Evolutionary conservation across 2,797 vertebrate genomes (phyloP).

Genomic region (Schizothorax lantsangensis): DNA sequence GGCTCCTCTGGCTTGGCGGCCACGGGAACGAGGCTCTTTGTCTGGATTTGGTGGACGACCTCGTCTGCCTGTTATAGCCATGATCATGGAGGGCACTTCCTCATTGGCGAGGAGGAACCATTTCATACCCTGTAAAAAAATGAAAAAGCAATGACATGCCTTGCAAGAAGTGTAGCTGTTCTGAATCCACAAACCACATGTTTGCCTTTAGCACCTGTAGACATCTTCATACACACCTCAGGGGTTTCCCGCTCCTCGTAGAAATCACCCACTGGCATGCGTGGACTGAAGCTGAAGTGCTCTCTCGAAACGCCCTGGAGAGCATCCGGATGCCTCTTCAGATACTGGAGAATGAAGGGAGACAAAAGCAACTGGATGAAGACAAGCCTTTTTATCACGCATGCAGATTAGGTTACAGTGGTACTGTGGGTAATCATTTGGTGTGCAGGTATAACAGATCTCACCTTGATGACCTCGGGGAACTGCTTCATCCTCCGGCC

Average conservation of each 20-base stretch:
- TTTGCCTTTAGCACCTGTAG: neutral
- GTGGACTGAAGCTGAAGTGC: conserved; percentile 98
- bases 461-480: conserved; percentile 96
- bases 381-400: neutral
- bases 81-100: conserved; percentile 94
- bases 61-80: conserved; percentile 94
- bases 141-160: neutral
- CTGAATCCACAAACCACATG: neutral
- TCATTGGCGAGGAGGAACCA: conserved; percentile 91
- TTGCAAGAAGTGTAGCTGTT: neutral
- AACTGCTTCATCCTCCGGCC: conserved; percentile 98
- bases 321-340: conserved; percentile 83
- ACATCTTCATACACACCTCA: conserved; percentile 78
- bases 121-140: conserved; percentile 81
- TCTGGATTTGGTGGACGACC: conserved; percentile 94
- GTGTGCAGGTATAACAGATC: neutral
- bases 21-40: conserved; percentile 76
- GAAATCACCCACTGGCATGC: conserved; percentile 97
- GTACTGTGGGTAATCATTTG: neutral
- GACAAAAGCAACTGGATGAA: neutral
- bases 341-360: conserved; percentile 77
- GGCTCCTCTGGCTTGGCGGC: conserved; percentile 71
- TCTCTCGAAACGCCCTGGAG: conserved; percentile 83
- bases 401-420: neutral
- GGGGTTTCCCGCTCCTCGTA: conserved; percentile 91